Evolutionary conservation across 1,140 invertebrate genomes (phyloP), one percentile per base, ranked within the genome.

Genomic region (Achroia grisella): DNA sequence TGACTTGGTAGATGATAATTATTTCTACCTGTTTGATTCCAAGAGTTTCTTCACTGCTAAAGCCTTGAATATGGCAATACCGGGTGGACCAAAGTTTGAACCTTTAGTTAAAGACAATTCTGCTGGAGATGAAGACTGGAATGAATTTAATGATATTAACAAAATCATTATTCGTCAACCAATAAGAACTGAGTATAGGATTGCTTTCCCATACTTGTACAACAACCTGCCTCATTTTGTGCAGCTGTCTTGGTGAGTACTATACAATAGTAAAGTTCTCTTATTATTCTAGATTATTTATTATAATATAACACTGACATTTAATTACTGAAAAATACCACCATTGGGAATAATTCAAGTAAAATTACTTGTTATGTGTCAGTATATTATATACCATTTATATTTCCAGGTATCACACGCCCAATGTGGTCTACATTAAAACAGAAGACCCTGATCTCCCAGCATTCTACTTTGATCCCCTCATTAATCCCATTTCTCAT

Each of bases 141-240:
- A 99, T 88, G 98, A 99, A 86, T 99, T 99, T 70, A 99, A 99
- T 88, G 98, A 99, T 74, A 99, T 99, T 41, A 99, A 99, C 72
- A 99, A 99, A 83, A 99, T 99, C 57, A 99, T 99, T 45, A 99
- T 99, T 66, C 88, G 98, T 17, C 98, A 99, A 72, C 98, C 98
- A 17, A 96, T 99, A 56, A 90, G 98, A 48, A 99, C 98, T 4
- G 98, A 99, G 87, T 99, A 99, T 81, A 91, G 98, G 50, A 99
- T 99, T 75, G 98, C 98, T 2, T 99, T 99, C 87, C 98, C 98
- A 1, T 99, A 99, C 83, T 88, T 99, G 40, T 99, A 99, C 84
- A 99, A 99, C 81, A 99, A 99, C 73, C 92, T 99, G 89, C 97
- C 97, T 1, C 95, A 97, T 80, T 98, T 94, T 87, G 96, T 98